A percentile compares a stretch with the other conserved stretches of the same genome.
phyloP scores from a whole-genome alignment of 2,113 vertebrate genomes.

The Petrocephalus microphthalmus region DNA sequence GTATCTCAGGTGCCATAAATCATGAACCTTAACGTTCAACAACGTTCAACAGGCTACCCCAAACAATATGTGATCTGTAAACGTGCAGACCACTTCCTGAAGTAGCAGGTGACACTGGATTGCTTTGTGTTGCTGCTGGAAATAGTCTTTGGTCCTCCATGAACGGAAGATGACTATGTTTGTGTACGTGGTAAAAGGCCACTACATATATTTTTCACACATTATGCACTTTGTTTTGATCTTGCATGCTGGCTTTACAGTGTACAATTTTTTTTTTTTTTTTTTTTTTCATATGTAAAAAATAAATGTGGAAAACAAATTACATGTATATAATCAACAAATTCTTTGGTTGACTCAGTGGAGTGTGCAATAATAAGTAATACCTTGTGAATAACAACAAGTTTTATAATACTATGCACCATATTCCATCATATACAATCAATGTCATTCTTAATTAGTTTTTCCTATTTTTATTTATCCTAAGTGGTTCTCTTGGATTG shows the following conservation, averaged over 20 bases:
- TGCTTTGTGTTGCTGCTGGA: neutral
- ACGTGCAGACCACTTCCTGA: constrained; percentile 18
- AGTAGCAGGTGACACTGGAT: constrained; percentile 25
- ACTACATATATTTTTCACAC: neutral
- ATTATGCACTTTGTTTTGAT: too few relatives aligned
- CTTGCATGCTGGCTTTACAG: too few relatives aligned
- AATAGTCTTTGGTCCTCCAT: neutral
- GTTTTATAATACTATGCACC: neutral
- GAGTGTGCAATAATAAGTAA: too few relatives aligned
- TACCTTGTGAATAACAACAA: too few relatives aligned
- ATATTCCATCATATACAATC: neutral
- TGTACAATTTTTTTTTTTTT: too few relatives aligned
- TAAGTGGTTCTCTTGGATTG: neutral
- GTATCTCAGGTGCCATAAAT: neutral
- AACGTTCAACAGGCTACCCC: constrained; percentile 6
- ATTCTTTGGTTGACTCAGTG: too few relatives aligned
- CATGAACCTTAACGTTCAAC: neutral
- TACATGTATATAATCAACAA: too few relatives aligned
- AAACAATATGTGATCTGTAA: neutral
- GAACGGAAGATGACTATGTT: neutral
- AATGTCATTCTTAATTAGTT: neutral
- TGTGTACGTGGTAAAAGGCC: neutral
- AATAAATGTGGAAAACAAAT: too few relatives aligned
- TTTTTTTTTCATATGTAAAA: too few relatives aligned
- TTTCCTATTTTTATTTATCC: neutral